These are phyloP conservation scores for Aporophyla nigra DNA, from an alignment of 2,888 invertebrate genomes.

Conservation along the genomic window DNA sequence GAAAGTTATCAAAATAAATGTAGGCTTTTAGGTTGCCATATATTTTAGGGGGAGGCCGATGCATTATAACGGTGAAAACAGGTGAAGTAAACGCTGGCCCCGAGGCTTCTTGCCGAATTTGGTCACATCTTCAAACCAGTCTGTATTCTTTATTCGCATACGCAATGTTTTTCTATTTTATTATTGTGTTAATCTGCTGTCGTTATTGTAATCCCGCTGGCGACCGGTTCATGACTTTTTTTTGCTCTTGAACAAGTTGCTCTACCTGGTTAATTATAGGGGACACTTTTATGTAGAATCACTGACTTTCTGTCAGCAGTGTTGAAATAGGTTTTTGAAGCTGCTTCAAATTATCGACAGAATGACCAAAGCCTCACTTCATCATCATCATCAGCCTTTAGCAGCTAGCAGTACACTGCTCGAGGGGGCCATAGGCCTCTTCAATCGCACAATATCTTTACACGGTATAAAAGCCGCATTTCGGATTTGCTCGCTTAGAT, in stretches of 20 bases:
- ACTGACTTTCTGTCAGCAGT: neutral
- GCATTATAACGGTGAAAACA: conserved; percentile 80
- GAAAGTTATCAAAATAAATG: conserved; percentile 85
- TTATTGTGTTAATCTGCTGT: conserved; percentile 59
- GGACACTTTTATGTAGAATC: neutral
- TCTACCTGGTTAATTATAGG: conserved; percentile 31
- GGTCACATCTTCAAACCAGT: conserved; percentile 69
- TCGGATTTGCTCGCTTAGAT: too few species aligned
- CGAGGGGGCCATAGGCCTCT: neutral
- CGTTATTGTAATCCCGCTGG: conserved; percentile 41
- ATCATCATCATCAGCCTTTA: neutral
- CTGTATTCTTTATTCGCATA: conserved; percentile 66
- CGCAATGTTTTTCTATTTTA: conserved; percentile 73
- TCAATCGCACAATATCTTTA: neutral
- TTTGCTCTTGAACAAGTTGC: conserved; percentile 23
- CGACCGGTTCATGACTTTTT: conserved; percentile 49
- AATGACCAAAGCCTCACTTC: neutral
- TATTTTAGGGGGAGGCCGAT: conserved; percentile 83
- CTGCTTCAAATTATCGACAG: neutral
- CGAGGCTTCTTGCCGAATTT: conserved; percentile 67
- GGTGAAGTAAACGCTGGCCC: conserved; percentile 71
- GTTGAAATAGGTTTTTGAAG: neutral
- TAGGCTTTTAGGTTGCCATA: conserved; percentile 86
- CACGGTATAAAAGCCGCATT: too few species aligned
- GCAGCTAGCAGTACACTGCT: neutral